Base-by-base conservation (phyloP, 92 coral and sea anemone genomes). In the Heliopora coerulea region DNA sequence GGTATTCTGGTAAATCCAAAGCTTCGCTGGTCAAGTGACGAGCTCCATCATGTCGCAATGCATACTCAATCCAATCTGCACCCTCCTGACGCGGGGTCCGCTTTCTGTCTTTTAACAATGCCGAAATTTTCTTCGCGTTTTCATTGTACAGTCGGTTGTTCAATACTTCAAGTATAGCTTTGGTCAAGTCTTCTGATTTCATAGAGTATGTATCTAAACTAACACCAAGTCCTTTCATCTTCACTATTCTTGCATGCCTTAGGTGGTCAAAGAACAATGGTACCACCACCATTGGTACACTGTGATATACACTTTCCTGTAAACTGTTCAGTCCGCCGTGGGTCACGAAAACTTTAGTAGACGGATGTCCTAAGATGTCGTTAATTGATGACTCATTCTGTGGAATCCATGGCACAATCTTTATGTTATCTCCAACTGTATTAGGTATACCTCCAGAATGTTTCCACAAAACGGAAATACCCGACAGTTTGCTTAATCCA, bases 11-110 rank as follows among this genome's bases (percentile, higher is more conserved):
- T 3, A 81, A 48, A 34, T 81, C 81, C 49, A 57, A 57, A 25
- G 62, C 66, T 21, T 65, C 66, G 15, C 80, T 75, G 50, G 75
- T 76, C 23, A 81, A 75, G 62, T 81, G 78, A 13, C 29, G 58
- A 31, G 63, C 75, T 64, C 67, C 75, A 56, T 75, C 76, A 37
- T 49, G 69, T 21, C 72, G 80, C 57, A 60, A 62, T 25, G 74
- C 68, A 67, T 81, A 81, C 57, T 81, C 82, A 13, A 81, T 64
- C 85, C 85, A 81, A 56, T 81, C 85, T 49, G 81, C 85, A 58
- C 80, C 85, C 73, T 81, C 85, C 25, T 74, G 33, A 1, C 20
- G 65, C 25, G 85, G 85, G 0, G 76, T 74, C 17, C 75, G 81
- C 28, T 63, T 65, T 54, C 59, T 37, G 46, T 32, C 50, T 32